Conservation (phyloP, 2,797 vertebrate species). For the Mus caroli region DNA sequence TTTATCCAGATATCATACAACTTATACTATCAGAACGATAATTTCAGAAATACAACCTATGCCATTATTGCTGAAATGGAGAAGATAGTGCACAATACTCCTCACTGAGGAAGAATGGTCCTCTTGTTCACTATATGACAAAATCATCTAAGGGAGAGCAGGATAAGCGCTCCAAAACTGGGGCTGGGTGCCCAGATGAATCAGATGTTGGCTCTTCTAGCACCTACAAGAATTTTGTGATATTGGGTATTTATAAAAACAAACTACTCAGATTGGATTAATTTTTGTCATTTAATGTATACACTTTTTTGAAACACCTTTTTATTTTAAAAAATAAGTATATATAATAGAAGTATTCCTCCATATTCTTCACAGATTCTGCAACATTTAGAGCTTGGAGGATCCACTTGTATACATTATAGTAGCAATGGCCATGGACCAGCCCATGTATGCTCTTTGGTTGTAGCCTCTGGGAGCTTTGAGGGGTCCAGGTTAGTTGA, state of each 20-base stretch:
- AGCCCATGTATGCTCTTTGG: background rate
- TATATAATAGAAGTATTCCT: background rate
- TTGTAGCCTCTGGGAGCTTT: background rate
- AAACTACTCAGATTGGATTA: background rate
- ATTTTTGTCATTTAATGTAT: background rate
- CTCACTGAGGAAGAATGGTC: background rate
- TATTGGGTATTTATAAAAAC: background rate
- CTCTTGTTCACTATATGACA: background rate
- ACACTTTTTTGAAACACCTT: conserved; percentile 7
- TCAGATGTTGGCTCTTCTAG: background rate
- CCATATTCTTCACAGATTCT: background rate
- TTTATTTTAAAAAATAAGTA: background rate
- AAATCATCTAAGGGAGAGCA: background rate
- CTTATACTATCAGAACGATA: background rate
- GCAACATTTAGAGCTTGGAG: background rate
- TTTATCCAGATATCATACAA: background rate
- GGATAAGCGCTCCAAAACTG: background rate
- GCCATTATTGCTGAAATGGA: background rate
- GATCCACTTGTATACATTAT: background rate
- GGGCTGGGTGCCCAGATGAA: background rate
- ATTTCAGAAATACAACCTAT: background rate
- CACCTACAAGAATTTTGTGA: background rate
- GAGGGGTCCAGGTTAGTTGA: background rate
- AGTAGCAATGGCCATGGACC: background rate
- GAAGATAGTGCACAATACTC: background rate